Conservation (phyloP, 2,888 invertebrate species). For the Celastrina argiolus region DNA sequence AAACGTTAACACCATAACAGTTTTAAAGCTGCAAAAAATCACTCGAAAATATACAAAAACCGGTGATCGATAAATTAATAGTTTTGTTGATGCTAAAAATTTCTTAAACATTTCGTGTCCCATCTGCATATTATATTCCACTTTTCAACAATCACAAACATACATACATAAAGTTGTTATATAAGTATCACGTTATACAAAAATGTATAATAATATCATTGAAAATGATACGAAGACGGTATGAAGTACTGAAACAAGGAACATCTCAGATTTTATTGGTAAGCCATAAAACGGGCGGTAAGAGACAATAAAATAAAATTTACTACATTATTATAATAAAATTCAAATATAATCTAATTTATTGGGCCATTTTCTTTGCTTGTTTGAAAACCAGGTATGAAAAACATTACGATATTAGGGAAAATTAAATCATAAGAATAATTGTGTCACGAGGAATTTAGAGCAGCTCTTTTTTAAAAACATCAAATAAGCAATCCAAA, state of each 20-base stretch:
- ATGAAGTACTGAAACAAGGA: conserved; percentile 15
- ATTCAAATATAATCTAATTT: not conserved
- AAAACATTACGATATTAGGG: not conserved
- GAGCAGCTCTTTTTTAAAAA: not conserved
- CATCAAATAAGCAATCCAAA: no score
- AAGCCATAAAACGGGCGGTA: conserved; percentile 10
- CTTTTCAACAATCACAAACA: not conserved
- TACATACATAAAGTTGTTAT: not conserved
- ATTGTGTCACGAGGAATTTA: not conserved
- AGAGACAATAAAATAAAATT: not conserved
- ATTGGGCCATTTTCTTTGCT: not conserved
- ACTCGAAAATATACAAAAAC: no score
- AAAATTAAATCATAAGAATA: not conserved
- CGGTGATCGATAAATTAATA: no score
- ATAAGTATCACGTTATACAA: not conserved
- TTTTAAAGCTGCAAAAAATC: no score
- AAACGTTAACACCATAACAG: no score
- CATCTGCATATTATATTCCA: not conserved
- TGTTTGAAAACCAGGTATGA: not conserved
- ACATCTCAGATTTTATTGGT: conserved; percentile 21
- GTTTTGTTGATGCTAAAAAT: no score
- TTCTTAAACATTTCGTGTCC: no score
- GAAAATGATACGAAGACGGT: conserved; percentile 3
- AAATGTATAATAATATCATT: not conserved
- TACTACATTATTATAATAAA: not conserved